A percentile compares a stretch with the other conserved stretches of the same genome.
These are phyloP conservation scores for Noctuana brunneofusca DNA, from an alignment of 2,888 invertebrate genomes.

Conservation along the genomic window DNA sequence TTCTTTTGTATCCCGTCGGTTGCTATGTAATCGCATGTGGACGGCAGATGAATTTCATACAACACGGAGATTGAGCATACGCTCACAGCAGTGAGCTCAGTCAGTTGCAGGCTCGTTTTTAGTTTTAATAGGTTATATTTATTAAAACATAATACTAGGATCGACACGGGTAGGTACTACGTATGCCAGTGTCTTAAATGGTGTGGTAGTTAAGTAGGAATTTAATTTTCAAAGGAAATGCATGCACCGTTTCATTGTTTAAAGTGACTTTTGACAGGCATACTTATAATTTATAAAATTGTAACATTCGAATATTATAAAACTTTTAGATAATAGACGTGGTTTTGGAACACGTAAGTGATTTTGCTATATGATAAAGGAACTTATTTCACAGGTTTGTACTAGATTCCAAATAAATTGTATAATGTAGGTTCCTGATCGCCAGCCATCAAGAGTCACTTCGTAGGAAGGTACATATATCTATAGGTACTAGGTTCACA, in stretches of 20 bases:
- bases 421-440: too few species aligned
- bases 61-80: not conserved
- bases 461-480: too few species aligned
- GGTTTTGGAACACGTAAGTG: too few species aligned
- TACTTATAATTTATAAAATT: not conserved
- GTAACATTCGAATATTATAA: too few species aligned
- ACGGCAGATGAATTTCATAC: conserved; percentile 33
- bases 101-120: conserved; percentile 34
- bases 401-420: too few species aligned
- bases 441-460: too few species aligned
- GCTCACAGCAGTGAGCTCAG: conserved; percentile 36
- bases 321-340: too few species aligned
- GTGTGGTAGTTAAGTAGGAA: conserved; percentile 17
- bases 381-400: too few species aligned
- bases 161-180: conserved; percentile 23
- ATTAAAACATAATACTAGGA: conserved; percentile 14
- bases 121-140: conserved; percentile 26
- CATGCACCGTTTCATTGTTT: not conserved
- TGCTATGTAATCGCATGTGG: conserved; percentile 5
- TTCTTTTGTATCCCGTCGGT: not conserved
- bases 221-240: not conserved
- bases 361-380: too few species aligned
- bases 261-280: not conserved
- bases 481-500: too few species aligned
- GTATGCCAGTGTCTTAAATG: conserved; percentile 21